Conservation (phyloP, 2,888 invertebrate species). For the Cryptosula pallasiana region DNA sequence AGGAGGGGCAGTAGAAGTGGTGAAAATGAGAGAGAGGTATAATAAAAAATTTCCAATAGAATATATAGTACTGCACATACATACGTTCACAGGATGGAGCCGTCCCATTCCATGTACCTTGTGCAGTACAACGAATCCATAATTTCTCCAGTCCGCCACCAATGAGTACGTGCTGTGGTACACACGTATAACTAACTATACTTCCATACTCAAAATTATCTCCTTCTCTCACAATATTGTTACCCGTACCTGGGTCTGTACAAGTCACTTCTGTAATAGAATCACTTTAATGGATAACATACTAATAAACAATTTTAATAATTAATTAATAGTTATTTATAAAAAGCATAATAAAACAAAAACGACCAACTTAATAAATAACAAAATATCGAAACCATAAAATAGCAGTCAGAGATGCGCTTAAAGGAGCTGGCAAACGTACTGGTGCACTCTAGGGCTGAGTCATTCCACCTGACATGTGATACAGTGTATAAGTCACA, state of each 20-base stretch:
- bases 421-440: too few species aligned
- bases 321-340: too few species aligned
- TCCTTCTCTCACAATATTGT: background rate
- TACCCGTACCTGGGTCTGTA: conserved; percentile 14
- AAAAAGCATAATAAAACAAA: too few species aligned
- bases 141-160: conserved; percentile 18
- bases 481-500: background rate
- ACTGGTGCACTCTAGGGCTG: conserved; percentile 14
- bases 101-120: conserved; percentile 23
- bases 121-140: background rate
- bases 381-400: too few species aligned
- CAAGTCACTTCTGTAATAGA: conserved; percentile 9
- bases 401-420: too few species aligned
- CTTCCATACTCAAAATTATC: background rate
- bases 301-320: too few species aligned
- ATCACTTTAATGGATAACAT: too few species aligned
- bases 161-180: conserved; percentile 15
- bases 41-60: too few species aligned
- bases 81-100: conserved; percentile 18
- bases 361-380: too few species aligned
- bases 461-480: conserved; percentile 12
- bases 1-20: too few species aligned
- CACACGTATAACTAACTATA: conserved; percentile 7
- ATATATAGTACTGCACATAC: too few species aligned
- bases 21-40: too few species aligned